These are phyloP conservation scores for Aethes cnicana DNA, from an alignment of 2,888 invertebrate species.

Conservation along the genomic window DNA sequence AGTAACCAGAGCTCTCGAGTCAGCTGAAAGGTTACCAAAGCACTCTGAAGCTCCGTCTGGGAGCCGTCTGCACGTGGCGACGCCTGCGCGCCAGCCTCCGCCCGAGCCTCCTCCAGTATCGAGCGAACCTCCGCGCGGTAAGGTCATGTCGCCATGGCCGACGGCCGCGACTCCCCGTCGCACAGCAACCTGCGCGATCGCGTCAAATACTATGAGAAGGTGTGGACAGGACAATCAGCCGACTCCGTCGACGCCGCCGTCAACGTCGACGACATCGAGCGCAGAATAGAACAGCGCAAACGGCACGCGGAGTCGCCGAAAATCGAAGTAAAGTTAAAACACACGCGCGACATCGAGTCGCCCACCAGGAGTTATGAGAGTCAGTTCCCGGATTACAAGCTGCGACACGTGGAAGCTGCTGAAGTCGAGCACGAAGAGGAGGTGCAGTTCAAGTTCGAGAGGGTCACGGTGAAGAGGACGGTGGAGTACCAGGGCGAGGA, in stretches of 20 bases:
- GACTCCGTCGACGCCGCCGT: slow-evolving; percentile 70
- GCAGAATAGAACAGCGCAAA: slow-evolving; percentile 82
- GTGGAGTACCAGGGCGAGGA: slow-evolving; percentile 76
- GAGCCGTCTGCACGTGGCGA: slow-evolving; percentile 66
- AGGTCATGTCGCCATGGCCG: slow-evolving; percentile 79
- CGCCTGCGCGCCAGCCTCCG: slow-evolving; percentile 53
- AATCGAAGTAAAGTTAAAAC: slow-evolving; percentile 84
- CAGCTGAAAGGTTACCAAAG: slow-evolving; percentile 9
- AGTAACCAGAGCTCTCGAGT: not conserved
- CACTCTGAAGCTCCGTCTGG: slow-evolving; percentile 46
- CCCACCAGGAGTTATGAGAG: slow-evolving; percentile 69
- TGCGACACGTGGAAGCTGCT: slow-evolving; percentile 71
- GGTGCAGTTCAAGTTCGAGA: slow-evolving; percentile 86
- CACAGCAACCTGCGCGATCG: slow-evolving; percentile 85
- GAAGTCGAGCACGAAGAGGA: slow-evolving; percentile 58
- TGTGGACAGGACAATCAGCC: slow-evolving; percentile 84
- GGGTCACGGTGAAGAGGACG: slow-evolving; percentile 85
- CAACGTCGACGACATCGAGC: slow-evolving; percentile 84
- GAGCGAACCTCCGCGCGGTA: slow-evolving; percentile 73
- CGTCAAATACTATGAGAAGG: slow-evolving; percentile 90
- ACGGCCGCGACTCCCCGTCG: slow-evolving; percentile 79
- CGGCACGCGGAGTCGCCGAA: slow-evolving; percentile 79
- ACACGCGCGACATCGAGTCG: slow-evolving; percentile 77
- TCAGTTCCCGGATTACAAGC: slow-evolving; percentile 67
- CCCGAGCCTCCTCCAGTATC: slow-evolving; percentile 58